Percentiles rank a stretch among this genome's conserved stretches.
These are phyloP conservation scores for Phocoena phocoena DNA, from an alignment of 2,113 vertebrate species.

Conservation along the genomic window DNA sequence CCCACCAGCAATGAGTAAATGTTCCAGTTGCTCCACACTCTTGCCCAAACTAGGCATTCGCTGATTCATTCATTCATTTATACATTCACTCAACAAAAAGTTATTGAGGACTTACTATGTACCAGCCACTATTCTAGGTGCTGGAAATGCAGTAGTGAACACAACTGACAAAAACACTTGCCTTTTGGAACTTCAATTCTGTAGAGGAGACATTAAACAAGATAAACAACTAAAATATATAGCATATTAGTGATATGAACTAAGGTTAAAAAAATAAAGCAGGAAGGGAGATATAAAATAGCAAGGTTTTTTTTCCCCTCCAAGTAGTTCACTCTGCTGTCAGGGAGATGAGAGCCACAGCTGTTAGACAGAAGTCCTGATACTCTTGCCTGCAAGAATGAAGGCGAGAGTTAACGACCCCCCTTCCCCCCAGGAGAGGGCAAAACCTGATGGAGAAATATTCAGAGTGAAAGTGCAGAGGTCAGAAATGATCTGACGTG, in stretches of 20 bases:
- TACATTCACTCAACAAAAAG: neutral
- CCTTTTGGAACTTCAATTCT: neutral
- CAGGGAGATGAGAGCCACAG: neutral
- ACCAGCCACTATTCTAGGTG: neutral
- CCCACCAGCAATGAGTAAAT: neutral
- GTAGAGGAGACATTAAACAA: neutral
- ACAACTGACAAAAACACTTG: neutral
- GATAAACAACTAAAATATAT: neutral
- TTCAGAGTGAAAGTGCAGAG: rapidly evolving
- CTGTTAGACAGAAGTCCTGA: rapidly evolving
- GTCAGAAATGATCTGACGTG: neutral
- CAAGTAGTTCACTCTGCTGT: neutral
- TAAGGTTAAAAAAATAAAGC: neutral
- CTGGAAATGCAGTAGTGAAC: neutral
- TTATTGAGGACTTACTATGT: neutral
- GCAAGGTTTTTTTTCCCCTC: neutral
- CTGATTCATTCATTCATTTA: neutral
- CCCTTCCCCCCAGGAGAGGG: neutral
- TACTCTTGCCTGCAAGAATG: rapidly evolving
- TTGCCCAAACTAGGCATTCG: neutral
- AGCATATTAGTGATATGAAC: neutral
- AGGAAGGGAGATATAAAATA: neutral
- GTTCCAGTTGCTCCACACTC: neutral
- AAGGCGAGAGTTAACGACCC: no score
- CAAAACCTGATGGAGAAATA: neutral